Percentiles rank a stretch among this genome's conserved stretches.
phyloP scores from a whole-genome alignment of 2,797 vertebrate genomes.

The Zenarchopterus dispar region DNA sequence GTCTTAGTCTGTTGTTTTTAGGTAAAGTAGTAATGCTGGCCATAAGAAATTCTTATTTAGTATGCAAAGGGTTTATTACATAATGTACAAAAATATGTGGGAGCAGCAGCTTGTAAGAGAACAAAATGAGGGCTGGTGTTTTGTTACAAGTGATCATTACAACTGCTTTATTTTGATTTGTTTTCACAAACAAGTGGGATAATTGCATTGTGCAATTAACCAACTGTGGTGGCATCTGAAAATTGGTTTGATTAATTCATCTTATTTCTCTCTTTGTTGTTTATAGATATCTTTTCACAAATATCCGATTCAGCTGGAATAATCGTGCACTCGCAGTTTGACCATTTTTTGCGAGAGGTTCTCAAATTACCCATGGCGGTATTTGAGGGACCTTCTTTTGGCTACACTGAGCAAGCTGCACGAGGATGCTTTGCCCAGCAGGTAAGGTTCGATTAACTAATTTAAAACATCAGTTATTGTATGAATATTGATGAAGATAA shows the following conservation, averaged over 20 bases:
- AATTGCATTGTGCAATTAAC: conserved; percentile 75
- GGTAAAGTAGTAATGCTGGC: conserved; percentile 31
- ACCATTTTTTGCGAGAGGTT: conserved; percentile 93
- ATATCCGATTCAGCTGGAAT: conserved; percentile 93
- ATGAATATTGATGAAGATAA: conserved; percentile 18
- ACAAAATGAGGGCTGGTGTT: conserved; percentile 34
- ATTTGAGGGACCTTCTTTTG: conserved; percentile 97
- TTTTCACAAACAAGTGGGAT: conserved; percentile 74
- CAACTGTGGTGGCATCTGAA: conserved; percentile 60
- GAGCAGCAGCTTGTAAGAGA: conserved; percentile 38
- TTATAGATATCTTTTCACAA: conserved; percentile 96
- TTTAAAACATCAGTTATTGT: conserved; percentile 6
- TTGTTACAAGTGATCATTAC: conserved; percentile 55
- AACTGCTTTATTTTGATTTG: conserved; percentile 68
- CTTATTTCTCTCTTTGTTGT: conserved; percentile 31
- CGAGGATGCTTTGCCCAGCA: conserved; percentile 94
- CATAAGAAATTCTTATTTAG: conserved; percentile 65
- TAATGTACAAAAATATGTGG: conserved; percentile 61
- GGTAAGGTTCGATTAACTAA: conserved; percentile 73
- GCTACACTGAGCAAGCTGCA: conserved; percentile 94
- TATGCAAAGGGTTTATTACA: conserved; percentile 62
- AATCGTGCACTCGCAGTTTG: conserved; percentile 92
- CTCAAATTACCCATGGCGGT: conserved; percentile 95
- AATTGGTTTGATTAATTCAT: conserved; percentile 70
- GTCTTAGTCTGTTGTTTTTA: conserved; percentile 30